Conservation (phyloP, 2,113 vertebrate genomes). For the Caranx ignobilis region DNA sequence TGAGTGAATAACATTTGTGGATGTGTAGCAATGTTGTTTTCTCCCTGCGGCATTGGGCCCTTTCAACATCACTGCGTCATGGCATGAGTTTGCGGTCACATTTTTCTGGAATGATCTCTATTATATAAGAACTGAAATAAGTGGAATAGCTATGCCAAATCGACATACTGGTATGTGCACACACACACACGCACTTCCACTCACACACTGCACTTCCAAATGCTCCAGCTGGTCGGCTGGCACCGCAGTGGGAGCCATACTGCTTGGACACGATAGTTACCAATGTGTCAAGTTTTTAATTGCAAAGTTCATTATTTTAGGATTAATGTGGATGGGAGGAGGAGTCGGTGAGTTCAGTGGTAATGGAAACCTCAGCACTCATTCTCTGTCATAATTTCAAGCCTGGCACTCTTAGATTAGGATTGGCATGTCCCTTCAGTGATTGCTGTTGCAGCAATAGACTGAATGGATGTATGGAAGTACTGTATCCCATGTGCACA, state of each 20-base stretch:
- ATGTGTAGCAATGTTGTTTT: conserved; percentile 43
- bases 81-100: conserved; percentile 43
- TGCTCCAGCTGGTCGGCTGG: conserved; percentile 40
- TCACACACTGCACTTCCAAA: conserved; percentile 30
- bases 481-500: neutral
- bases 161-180: conserved; percentile 28
- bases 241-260: neutral
- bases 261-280: neutral
- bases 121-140: conserved; percentile 57
- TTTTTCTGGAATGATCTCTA: conserved; percentile 48
- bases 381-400: neutral
- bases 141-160: conserved; percentile 32
- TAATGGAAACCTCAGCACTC: neutral
- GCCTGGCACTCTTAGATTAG: neutral
- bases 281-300: conserved; percentile 18
- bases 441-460: neutral
- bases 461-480: neutral
- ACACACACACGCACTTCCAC: neutral
- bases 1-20: conserved; percentile 41
- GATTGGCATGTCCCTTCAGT: neutral
- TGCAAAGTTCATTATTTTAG: conserved; percentile 25
- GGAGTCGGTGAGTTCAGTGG: conserved; percentile 2
- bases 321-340: conserved; percentile 19
- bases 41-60: conserved; percentile 17
- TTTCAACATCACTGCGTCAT: conserved; percentile 48